phyloP scores from a whole-genome alignment of 2,113 vertebrate genomes.

The Xenotilapia flavipinnis region DNA sequence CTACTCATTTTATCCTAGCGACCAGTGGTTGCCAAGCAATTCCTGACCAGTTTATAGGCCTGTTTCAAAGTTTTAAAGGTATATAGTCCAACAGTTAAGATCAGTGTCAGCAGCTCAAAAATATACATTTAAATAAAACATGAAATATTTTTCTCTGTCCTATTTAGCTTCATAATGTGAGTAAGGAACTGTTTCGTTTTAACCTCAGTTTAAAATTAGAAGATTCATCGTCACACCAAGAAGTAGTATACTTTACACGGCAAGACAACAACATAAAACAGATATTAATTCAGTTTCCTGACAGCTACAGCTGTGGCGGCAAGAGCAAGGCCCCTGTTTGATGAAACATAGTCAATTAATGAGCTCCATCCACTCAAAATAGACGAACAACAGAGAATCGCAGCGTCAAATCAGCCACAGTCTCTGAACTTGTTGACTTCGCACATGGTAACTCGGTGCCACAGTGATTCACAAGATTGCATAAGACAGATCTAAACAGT shows the following conservation, averaged over 20 bases:
- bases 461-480: constrained; percentile 19
- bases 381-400: constrained; percentile 17
- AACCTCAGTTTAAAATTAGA: neutral
- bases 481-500: constrained; percentile 20
- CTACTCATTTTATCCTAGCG: neutral
- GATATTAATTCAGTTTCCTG: neutral
- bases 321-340: constrained; percentile 12
- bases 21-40: neutral
- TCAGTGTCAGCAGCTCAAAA: neutral
- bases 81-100: neutral
- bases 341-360: constrained; percentile 32
- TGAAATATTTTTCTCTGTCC: neutral
- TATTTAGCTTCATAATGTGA: neutral
- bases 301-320: constrained; percentile 15
- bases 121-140: neutral
- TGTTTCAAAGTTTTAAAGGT: neutral
- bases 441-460: neutral
- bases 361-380: constrained; percentile 10
- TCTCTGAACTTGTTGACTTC: constrained; percentile 43
- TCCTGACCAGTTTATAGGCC: neutral
- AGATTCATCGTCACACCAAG: neutral
- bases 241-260: neutral
- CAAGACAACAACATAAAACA: constrained; percentile 9
- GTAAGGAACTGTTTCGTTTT: rapidly evolving
- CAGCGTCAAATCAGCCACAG: constrained; percentile 3